Conservation (phyloP, 30 jellyfish, hydroid and myxozoan genomes). For the Mastigias papua region DNA sequence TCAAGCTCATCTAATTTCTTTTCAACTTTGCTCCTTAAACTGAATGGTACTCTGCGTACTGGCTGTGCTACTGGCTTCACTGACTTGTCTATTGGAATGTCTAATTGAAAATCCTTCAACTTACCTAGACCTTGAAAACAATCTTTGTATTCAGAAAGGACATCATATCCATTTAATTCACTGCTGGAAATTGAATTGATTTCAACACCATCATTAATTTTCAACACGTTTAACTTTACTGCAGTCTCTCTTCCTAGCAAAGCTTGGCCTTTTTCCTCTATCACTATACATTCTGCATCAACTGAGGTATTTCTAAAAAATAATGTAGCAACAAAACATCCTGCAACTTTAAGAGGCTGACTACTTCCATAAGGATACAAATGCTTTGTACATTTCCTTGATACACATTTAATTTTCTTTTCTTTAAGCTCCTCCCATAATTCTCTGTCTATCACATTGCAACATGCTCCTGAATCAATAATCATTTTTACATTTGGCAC, state of each 20-base stretch:
- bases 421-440: slow-evolving; percentile 59
- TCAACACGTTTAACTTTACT: slow-evolving; percentile 38
- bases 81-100: slow-evolving; percentile 57
- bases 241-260: slow-evolving; percentile 64
- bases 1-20: slow-evolving; percentile 70
- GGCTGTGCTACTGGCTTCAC: slow-evolving; percentile 68
- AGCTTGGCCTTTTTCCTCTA: slow-evolving; percentile 73
- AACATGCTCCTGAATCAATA: slow-evolving; percentile 70
- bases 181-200: slow-evolving; percentile 42
- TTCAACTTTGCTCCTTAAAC: slow-evolving; percentile 37
- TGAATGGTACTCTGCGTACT: slow-evolving; percentile 53
- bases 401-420: slow-evolving; percentile 53
- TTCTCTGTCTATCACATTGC: slow-evolving; percentile 54
- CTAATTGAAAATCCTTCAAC: slow-evolving; percentile 42
- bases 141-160: slow-evolving; percentile 30
- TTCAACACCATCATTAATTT: slow-evolving; percentile 40
- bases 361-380: slow-evolving; percentile 64
- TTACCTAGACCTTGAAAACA: slow-evolving; percentile 71
- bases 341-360: slow-evolving; percentile 56
- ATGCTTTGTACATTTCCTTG: slow-evolving; percentile 33
- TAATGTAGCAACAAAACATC: slow-evolving; percentile 46
- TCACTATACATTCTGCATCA: slow-evolving; percentile 55
- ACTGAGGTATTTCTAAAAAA: slow-evolving; percentile 16
- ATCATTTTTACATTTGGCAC: slow-evolving; percentile 44
- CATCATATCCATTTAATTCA: slow-evolving; percentile 29